Conservation (phyloP, 1,140 invertebrate genomes). For the Hylaeus anthracinus region DNA sequence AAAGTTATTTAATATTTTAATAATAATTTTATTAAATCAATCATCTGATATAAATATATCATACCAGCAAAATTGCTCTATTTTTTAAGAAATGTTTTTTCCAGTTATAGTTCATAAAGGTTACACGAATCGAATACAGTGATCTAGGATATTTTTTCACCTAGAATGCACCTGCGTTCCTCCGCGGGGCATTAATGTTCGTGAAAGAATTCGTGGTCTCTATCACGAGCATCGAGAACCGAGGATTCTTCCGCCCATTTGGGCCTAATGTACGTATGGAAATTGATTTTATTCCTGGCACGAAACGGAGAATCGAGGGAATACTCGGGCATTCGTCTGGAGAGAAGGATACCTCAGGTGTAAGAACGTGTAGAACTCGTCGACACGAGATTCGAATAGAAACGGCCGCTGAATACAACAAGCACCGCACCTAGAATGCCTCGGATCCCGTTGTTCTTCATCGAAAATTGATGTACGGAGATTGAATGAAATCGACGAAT, state of each 20-base stretch:
- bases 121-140: too few relatives aligned
- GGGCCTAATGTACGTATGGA: background rate
- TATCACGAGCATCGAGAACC: background rate
- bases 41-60: too few relatives aligned
- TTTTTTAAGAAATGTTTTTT: too few relatives aligned
- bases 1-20: too few relatives aligned
- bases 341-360: constrained; percentile 15
- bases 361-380: constrained; percentile 27
- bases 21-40: too few relatives aligned
- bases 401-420: constrained; percentile 42
- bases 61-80: too few relatives aligned
- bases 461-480: constrained; percentile 38
- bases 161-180: too few relatives aligned
- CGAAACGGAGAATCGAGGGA: constrained; percentile 15
- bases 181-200: background rate
- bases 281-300: constrained; percentile 24
- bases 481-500: constrained; percentile 23
- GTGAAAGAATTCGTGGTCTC: background rate
- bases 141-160: too few relatives aligned
- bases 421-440: constrained; percentile 45
- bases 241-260: background rate
- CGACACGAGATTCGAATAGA: constrained; percentile 42
- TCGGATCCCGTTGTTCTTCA: constrained; percentile 40
- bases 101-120: too few relatives aligned
- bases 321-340: constrained; percentile 31